Evolutionary conservation across 2,888 invertebrate genomes (phyloP), one percentile per base, ranked within the genome.

Genomic region (Acanthosepion esculentum): DNA sequence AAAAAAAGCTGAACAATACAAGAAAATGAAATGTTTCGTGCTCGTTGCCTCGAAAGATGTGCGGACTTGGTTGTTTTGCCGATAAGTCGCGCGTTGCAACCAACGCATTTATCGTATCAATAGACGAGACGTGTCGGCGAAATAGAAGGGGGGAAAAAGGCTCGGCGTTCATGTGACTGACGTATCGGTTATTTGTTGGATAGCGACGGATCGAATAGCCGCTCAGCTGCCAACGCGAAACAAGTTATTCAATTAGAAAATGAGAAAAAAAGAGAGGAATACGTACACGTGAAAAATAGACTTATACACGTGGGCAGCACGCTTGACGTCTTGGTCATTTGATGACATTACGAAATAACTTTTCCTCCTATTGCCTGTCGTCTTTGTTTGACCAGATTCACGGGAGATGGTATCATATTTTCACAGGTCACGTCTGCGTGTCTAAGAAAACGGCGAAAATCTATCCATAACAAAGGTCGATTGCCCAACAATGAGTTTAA

Each of bases 21-120:
- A 78, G 78, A n/a, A 78, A 78, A 78, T 78, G 78, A 78, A 78
- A 78, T 78, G 78, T 78, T 78, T 78, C n/a, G 78, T 33, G 78
- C 78, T 78, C 78, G 33, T 78, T 78, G 78, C 78, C 78, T 78
- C n/a, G 78, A 78, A 78, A 78, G 78, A 78, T 78, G 15, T 78
- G 78, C 33, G 78, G 78, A n/a, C 78, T 78, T 33, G 78, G 33
- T 33, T 78, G 33, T 78, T 78, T 78, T 78, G 78, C 78, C 78
- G 78, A 78, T 78, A 78, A 78, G 78, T 78, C 78, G 78, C 78
- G 78, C 78, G 78, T 78, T 78, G 12, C 78, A 78, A 78, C 78
- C 78, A n/a, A 78, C n/a, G 78, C 78, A n/a, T 78, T 78, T 78
- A 78, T 78, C 78, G n/a, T 78, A 33, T 78, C 78, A 78, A 78